Percentiles rank a stretch among this genome's conserved stretches.
phyloP scores from a whole-genome alignment of 2,888 invertebrate genomes.

The Spodoptera picta region DNA sequence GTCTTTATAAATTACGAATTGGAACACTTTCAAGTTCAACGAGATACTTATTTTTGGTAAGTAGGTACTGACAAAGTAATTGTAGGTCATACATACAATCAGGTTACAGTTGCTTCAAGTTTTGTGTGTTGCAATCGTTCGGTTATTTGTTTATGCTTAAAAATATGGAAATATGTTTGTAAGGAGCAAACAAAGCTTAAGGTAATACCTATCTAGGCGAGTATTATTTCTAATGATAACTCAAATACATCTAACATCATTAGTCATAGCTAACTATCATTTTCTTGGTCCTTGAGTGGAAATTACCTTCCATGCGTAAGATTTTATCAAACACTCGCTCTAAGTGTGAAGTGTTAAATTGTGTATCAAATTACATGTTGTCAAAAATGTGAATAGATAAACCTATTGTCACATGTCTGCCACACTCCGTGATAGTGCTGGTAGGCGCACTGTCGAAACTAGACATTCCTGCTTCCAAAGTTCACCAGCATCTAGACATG shows the following conservation, averaged over 20 bases:
- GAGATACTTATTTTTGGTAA: background rate
- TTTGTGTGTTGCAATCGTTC: no score
- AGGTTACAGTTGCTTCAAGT: no score
- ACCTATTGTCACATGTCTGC: conserved; percentile 18
- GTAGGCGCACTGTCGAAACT: conserved; percentile 18
- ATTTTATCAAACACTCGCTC: conserved; percentile 21
- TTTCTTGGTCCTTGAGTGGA: conserved; percentile 18
- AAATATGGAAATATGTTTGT: no score
- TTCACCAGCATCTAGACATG: conserved; percentile 14
- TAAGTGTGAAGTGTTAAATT: conserved; percentile 3
- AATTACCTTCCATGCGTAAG: conserved; percentile 28
- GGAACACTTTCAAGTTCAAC: no score
- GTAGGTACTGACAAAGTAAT: no score
- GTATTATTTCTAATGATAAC: no score
- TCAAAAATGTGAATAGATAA: conserved; percentile 10
- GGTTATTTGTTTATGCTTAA: no score
- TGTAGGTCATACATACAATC: no score
- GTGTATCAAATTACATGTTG: conserved; percentile 17
- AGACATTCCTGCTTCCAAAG: conserved; percentile 6
- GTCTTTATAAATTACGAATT: no score
- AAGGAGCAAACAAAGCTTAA: no score
- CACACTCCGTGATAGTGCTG: conserved; percentile 23
- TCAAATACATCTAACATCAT: conserved; percentile 1
- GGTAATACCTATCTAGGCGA: no score
- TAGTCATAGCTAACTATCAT: conserved; percentile 21